These are phyloP conservation scores for Rhimphoctona megacephalus DNA, from an alignment of 2,888 invertebrate species.

Conservation along the genomic window DNA sequence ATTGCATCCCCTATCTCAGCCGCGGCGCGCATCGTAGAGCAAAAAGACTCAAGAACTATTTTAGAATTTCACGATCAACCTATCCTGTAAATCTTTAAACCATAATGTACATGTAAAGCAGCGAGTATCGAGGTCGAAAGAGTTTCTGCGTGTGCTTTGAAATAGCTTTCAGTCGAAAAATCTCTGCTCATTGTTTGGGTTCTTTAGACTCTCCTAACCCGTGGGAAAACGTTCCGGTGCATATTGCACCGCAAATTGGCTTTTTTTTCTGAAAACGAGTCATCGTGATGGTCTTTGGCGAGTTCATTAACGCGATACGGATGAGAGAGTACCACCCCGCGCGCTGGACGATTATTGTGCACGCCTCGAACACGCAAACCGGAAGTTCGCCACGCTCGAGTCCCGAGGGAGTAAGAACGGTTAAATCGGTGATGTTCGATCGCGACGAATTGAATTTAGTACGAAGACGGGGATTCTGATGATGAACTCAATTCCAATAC, in stretches of 20 bases:
- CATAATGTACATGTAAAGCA: neutral
- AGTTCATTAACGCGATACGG: conserved; percentile 51
- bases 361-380: conserved; percentile 31
- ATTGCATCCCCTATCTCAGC: no score
- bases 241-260: neutral
- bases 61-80: neutral
- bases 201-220: conserved; percentile 12
- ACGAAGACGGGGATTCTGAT: neutral
- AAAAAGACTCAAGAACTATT: no score
- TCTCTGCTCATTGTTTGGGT: conserved; percentile 49
- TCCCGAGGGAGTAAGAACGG: conserved; percentile 36
- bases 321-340: neutral
- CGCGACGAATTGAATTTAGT: neutral
- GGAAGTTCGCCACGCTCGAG: conserved; percentile 39
- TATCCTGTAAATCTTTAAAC: neutral
- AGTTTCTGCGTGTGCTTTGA: conserved; percentile 21
- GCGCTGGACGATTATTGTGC: neutral
- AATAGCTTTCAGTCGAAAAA: conserved; percentile 36
- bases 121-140: conserved; percentile 51
- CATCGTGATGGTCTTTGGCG: conserved; percentile 36
- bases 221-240: conserved; percentile 50
- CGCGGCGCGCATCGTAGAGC: no score
- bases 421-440: neutral
- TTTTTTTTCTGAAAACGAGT: conserved; percentile 26
- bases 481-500: neutral